These are phyloP conservation scores for Cheilosia vulpina DNA, from an alignment of 2,888 invertebrate genomes.

Conservation along the genomic window DNA sequence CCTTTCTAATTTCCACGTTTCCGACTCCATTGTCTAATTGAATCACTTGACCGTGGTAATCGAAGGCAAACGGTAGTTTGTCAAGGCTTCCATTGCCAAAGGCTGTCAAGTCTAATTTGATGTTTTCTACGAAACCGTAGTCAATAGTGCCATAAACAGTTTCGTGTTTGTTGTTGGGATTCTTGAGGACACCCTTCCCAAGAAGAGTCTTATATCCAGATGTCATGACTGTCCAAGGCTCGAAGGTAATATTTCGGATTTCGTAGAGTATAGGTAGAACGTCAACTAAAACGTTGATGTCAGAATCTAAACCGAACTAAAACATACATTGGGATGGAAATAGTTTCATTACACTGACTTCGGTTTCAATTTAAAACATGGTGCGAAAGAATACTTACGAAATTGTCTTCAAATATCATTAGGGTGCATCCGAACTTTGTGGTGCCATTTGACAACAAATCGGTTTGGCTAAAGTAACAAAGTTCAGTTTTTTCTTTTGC, in stretches of 20 bases:
- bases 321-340: no score
- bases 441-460: slow-evolving; percentile 78
- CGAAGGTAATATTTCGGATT: slow-evolving; percentile 79
- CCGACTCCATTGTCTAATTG: slow-evolving; percentile 79
- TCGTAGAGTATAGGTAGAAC: slow-evolving; percentile 80
- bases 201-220: slow-evolving; percentile 80
- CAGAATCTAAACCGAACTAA: slow-evolving; percentile 79
- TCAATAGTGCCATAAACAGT: slow-evolving; percentile 80
- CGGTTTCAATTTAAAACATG: not conserved
- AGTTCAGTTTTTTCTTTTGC: slow-evolving; percentile 80
- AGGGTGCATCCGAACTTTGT: slow-evolving; percentile 79
- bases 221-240: slow-evolving; percentile 80
- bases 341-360: not conserved
- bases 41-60: slow-evolving; percentile 79
- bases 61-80: slow-evolving; percentile 79
- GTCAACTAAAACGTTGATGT: slow-evolving; percentile 81
- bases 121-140: slow-evolving; percentile 80
- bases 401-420: slow-evolving; percentile 82
- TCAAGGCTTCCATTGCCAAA: slow-evolving; percentile 75
- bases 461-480: slow-evolving; percentile 80
- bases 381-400: slow-evolving; percentile 77
- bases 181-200: slow-evolving; percentile 78
- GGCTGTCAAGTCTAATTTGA: slow-evolving; percentile 78
- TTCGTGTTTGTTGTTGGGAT: slow-evolving; percentile 78
- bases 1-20: slow-evolving; percentile 79